Evolutionary conservation across 2,888 invertebrate species (phyloP).

Genomic region (Megastigmus dorsalis): DNA sequence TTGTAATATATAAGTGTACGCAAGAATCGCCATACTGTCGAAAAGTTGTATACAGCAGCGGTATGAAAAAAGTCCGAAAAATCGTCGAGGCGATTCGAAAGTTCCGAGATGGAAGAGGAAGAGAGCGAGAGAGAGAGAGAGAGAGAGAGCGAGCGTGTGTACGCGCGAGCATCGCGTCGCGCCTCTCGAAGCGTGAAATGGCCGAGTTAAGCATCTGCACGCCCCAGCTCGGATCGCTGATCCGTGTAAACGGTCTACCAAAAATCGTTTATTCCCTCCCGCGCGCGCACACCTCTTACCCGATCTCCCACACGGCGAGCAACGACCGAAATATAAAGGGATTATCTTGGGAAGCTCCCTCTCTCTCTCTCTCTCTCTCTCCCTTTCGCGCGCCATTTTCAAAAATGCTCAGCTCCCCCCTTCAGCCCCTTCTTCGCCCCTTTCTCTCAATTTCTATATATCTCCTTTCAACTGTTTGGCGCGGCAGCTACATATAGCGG

Average conservation of each 20-base stretch:
- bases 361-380: background rate
- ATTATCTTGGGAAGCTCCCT: slow-evolving; percentile 41
- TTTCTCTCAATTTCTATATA: no score
- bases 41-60: background rate
- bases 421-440: background rate
- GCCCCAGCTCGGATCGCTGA: slow-evolving; percentile 58
- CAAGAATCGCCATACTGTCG: background rate
- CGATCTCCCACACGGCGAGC: background rate
- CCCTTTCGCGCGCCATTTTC: slow-evolving; percentile 18
- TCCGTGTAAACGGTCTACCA: slow-evolving; percentile 59
- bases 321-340: slow-evolving; percentile 53
- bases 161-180: slow-evolving; percentile 47
- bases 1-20: no score
- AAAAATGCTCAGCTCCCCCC: slow-evolving; percentile 9
- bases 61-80: slow-evolving; percentile 6
- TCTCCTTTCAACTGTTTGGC: no score
- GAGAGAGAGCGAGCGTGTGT: background rate
- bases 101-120: background rate
- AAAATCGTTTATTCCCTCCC: slow-evolving; percentile 58
- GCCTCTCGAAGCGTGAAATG: slow-evolving; percentile 74
- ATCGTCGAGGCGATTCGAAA: slow-evolving; percentile 16
- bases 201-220: slow-evolving; percentile 73
- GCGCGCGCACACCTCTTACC: no score
- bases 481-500: no score
- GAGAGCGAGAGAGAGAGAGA: background rate